Evolutionary conservation across 92 coral and sea anemone genomes (phyloP).

Genomic region (Bergia sp.): DNA sequence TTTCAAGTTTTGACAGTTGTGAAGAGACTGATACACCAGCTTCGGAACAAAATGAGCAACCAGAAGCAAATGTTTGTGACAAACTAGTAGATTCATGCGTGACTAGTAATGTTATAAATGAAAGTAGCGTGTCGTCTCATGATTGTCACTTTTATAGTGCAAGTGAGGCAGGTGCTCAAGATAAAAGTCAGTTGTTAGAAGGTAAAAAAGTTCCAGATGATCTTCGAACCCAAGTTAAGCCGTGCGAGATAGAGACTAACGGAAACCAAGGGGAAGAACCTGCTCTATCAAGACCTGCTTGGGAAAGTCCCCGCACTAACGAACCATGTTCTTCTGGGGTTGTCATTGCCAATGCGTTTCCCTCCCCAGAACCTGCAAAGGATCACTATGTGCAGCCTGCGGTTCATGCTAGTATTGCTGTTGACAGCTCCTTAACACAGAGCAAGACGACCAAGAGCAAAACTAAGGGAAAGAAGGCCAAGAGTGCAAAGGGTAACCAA

Average conservation of each 20-base stretch:
- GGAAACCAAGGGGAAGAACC: conserved; percentile 11
- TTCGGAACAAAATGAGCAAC: not conserved
- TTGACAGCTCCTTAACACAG: conserved; percentile 40
- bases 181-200: not conserved
- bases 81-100: not conserved
- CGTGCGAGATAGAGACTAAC: not conserved
- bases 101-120: not conserved
- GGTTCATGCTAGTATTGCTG: conserved; percentile 36
- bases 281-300: conserved; percentile 49
- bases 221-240: not conserved
- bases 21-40: conserved; percentile 3
- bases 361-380: conserved; percentile 85
- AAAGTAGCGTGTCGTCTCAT: not conserved
- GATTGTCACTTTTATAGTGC: not conserved
- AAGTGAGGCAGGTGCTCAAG: not conserved
- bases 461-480: conserved; percentile 44
- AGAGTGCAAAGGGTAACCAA: conserved; percentile 51
- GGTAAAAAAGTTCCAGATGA: not conserved
- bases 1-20: conserved; percentile 36
- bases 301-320: conserved; percentile 35
- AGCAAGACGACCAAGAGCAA: conserved; percentile 36
- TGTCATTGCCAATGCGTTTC: conserved; percentile 82
- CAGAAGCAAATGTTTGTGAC: not conserved
- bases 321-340: conserved; percentile 49
- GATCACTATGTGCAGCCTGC: conserved; percentile 47